A percentile compares a stretch with the other conserved stretches of the same genome.
These are phyloP conservation scores for rabbit (Oryctolagus cuniculus) DNA, from an alignment of 2,113 vertebrate species.

Conservation along the genomic window mOryCun1.1 NC_091445.1:64704501-64705000, in stretches of 20 bases:
- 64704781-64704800: not conserved
- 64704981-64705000: too few relatives aligned
- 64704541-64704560: too few relatives aligned
- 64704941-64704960: not conserved
- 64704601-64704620: conserved; percentile 67
- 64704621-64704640: conserved; percentile 86
- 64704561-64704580: too few relatives aligned
- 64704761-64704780: conserved; percentile 91
- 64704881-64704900: not conserved
- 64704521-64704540: too few relatives aligned
- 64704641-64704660: conserved; percentile 88
- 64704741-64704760: conserved; percentile 90
- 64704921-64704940: not conserved
- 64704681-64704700: conserved; percentile 81
- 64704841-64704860: not conserved
- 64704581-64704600: too few relatives aligned
- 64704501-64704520: too few relatives aligned
- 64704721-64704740: conserved; percentile 85
- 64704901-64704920: conserved; percentile 40
- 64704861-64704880: not conserved
- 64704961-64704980: too few relatives aligned
- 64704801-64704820: conserved; percentile 65
- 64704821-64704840: not conserved
- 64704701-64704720: conserved; percentile 88
- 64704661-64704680: conserved; percentile 90